phyloP scores from a whole-genome alignment of 2,113 vertebrate species.

The Butorides virescens region DNA sequence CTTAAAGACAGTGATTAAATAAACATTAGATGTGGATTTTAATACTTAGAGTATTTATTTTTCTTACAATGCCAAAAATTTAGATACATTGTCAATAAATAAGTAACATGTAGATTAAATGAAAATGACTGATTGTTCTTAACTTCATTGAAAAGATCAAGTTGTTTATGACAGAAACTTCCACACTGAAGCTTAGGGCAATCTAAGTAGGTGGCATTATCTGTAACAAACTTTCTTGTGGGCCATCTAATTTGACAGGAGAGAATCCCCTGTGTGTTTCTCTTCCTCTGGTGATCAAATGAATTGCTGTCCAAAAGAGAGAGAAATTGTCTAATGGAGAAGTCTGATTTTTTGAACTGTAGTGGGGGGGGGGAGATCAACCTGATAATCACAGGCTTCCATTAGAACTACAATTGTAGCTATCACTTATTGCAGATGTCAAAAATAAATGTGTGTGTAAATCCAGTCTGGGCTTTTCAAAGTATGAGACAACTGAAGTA shows the following conservation, averaged over 20 bases:
- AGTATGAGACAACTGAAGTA: background rate
- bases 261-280: background rate
- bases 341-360: background rate
- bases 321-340: background rate
- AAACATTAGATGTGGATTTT: background rate
- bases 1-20: background rate
- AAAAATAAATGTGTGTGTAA: background rate
- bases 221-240: background rate
- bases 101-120: background rate
- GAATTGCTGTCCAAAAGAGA: background rate
- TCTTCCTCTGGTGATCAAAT: background rate
- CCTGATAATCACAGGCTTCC: background rate
- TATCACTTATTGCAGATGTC: background rate
- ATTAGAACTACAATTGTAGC: background rate
- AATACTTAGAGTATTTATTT: background rate
- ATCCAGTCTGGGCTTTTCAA: background rate
- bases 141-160: background rate
- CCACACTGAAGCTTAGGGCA: background rate
- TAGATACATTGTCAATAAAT: background rate
- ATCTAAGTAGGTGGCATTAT: background rate
- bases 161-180: background rate
- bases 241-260: background rate
- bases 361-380: background rate
- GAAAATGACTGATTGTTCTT: background rate
- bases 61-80: background rate